Base-by-base conservation (phyloP, 2,888 invertebrate species). In the Acleris emargana region DNA sequence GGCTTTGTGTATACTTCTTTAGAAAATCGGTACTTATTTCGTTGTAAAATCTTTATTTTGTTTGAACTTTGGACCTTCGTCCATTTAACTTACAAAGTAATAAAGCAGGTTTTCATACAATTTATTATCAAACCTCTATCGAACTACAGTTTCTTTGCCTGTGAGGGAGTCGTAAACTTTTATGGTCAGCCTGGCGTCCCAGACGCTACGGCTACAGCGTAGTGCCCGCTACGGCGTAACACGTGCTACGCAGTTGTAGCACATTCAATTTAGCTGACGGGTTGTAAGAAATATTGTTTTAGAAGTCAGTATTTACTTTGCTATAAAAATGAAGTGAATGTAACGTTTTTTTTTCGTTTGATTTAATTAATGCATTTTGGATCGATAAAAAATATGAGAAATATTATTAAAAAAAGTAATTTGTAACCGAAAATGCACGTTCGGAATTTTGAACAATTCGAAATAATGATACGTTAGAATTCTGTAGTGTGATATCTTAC, bases 191-290 rank as follows among this genome's bases (percentile, higher is more conserved):
- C 55, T n/a, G 43, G 17, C 43, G 25, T 45, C 13, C 28, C 57
- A 57, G 9, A 13, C n/a, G 43, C 57, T 57, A 57, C 57, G 57
- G 43, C 55, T 45, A 43, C 55, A 25, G n/a, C 43, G 45, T 57
- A 45, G 25, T 25, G 17, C 45, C 32, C 13, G 45, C 45, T 45
- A 7, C 45, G 45, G 45, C 43, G 45, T 57, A 45, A n/a, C 45
- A 45, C 25, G 9, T 45, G 43, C 22, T 43, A 55, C 54, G 22
- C 22, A 25, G 25, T n/a, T 45, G 45, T 45, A 45, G 45, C 45
- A 45, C 5, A 45, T n/a, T 45, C 38, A 45, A 45, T 45, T n/a
- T n/a, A 7, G 16, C 45, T 45, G 45, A 45, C 16, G 45, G 16
- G n/a, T 45, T 38, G 38, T 3, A 38, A 13, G 38, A 38, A 38